These are phyloP conservation scores for Fringilla coelebs DNA, from an alignment of 2,797 vertebrate genomes.

Conservation along the genomic window DNA sequence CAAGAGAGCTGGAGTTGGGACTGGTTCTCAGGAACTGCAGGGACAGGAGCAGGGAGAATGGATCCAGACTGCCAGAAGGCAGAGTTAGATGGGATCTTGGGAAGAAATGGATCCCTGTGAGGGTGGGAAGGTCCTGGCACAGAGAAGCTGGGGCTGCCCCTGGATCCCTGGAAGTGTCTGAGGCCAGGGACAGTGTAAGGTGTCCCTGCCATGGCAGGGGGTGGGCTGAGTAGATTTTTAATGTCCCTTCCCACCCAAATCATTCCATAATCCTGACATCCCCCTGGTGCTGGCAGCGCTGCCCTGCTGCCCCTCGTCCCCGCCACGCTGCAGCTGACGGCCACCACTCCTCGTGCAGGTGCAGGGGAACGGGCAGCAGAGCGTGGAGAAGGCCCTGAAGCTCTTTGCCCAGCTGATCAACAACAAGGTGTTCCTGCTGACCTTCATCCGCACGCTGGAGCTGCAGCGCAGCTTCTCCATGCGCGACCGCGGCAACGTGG, in stretches of 20 bases:
- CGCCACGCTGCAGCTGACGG: accelerated
- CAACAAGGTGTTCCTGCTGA: conserved; percentile 97
- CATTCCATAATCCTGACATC: accelerated
- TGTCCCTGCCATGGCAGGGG: background rate
- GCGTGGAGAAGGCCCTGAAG: conserved; percentile 95
- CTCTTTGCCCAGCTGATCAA: conserved; percentile 96
- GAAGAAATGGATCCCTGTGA: background rate
- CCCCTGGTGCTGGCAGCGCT: background rate
- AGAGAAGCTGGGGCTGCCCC: background rate
- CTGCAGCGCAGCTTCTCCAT: conserved; percentile 96
- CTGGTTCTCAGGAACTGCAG: background rate
- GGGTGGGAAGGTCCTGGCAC: background rate
- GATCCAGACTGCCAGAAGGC: background rate
- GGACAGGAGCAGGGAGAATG: too few relatives aligned
- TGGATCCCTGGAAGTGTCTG: background rate
- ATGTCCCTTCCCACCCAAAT: background rate
- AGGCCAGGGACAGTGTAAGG: background rate
- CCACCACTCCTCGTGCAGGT: conserved; percentile 73
- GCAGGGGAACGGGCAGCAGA: conserved; percentile 93
- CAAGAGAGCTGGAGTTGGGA: background rate
- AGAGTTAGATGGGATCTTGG: background rate
- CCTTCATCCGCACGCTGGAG: conserved; percentile 95
- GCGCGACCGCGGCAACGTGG: conserved; percentile 96
- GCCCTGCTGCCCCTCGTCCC: accelerated
- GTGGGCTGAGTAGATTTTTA: background rate